Percentiles rank a stretch among this genome's conserved stretches.
phyloP scores from a whole-genome alignment of 2,888 invertebrate species.

The Abscondita cerata region DNA sequence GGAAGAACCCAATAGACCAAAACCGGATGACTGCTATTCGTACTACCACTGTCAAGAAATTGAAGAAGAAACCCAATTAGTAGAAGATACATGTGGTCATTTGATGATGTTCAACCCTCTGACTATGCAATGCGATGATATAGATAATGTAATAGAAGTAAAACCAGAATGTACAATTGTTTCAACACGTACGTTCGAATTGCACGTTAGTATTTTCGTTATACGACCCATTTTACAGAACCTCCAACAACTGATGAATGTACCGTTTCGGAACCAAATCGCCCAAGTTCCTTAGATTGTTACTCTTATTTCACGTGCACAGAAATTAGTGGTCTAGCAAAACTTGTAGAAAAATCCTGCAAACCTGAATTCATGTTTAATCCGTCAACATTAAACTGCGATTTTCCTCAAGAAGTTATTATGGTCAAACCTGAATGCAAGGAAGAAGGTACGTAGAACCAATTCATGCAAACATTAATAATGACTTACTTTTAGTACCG shows the following conservation, averaged over 20 bases:
- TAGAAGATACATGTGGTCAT: neutral
- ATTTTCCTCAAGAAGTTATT: neutral
- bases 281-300: neutral
- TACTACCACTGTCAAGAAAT: slow-evolving; percentile 1
- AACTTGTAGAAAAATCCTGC: neutral
- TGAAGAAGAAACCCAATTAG: neutral
- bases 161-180: neutral
- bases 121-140: neutral
- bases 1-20: neutral
- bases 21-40: neutral
- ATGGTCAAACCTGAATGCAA: neutral
- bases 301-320: neutral
- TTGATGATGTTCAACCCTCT: neutral
- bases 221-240: too few species aligned
- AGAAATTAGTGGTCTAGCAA: neutral
- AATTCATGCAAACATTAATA: too few species aligned
- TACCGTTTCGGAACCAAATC: neutral
- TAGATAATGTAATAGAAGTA: neutral
- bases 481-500: too few species aligned
- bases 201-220: too few species aligned
- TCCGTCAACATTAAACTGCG: neutral
- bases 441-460: too few species aligned
- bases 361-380: slow-evolving; percentile 10
- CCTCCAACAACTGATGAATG: too few species aligned
- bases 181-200: too few species aligned